Conservation (phyloP, 2,888 invertebrate species). For the Pristionchus exspectatus region DNA sequence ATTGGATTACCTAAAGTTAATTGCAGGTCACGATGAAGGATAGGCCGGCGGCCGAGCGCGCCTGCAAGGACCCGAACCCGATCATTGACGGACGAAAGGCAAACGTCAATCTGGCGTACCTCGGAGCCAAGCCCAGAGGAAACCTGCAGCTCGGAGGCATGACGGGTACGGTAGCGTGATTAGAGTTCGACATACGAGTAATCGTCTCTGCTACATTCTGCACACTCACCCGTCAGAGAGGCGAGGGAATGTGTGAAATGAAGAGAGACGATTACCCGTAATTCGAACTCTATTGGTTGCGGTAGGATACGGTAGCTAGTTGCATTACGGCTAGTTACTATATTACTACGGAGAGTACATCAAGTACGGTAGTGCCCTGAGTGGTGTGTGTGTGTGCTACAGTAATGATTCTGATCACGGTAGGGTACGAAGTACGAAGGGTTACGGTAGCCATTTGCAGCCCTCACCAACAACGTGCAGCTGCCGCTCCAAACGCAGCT, state of each 20-base stretch:
- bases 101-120: slow-evolving; percentile 96
- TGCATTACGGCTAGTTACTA: too few relatives aligned
- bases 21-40: slow-evolving; percentile 97
- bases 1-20: neutral
- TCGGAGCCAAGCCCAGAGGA: slow-evolving; percentile 93
- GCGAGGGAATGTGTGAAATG: too few relatives aligned
- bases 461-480: slow-evolving; percentile 68
- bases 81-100: slow-evolving; percentile 98
- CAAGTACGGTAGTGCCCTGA: too few relatives aligned
- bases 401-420: neutral
- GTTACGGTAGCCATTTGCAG: slow-evolving; percentile 62
- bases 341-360: too few relatives aligned
- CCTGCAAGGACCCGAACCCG: slow-evolving; percentile 97
- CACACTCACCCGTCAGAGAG: too few relatives aligned
- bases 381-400: too few relatives aligned
- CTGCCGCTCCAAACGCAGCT: slow-evolving; percentile 73
- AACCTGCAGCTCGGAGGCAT: slow-evolving; percentile 77
- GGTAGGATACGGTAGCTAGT: too few relatives aligned
- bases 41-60: slow-evolving; percentile 92
- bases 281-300: too few relatives aligned
- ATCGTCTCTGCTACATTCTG: too few relatives aligned
- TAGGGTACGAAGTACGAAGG: neutral
- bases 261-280: too few relatives aligned
- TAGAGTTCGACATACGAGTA: neutral
- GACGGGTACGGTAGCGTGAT: neutral